Conservation (phyloP, 2,113 vertebrate genomes). For the Gila orcuttii region DNA sequence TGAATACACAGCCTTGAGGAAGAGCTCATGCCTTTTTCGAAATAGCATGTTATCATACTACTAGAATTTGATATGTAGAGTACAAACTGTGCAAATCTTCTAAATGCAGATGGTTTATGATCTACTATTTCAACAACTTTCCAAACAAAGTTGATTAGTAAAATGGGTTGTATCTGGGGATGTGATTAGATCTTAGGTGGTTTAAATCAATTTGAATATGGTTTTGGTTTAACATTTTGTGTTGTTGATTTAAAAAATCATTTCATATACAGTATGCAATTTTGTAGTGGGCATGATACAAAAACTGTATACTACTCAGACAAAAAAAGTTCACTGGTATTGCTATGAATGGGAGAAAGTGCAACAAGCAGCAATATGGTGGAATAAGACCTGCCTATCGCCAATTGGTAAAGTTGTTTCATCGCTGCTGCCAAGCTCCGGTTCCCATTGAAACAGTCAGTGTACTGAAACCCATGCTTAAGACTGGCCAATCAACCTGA, state of each 20-base stretch:
- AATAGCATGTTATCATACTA: not conserved
- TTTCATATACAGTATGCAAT: not conserved
- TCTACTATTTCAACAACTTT: not conserved
- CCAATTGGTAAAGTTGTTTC: too few species aligned
- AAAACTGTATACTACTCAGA: not conserved
- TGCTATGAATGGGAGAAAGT: too few species aligned
- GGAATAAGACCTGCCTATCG: not conserved
- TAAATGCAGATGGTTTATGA: not conserved
- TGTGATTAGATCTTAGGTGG: constrained; percentile 1
- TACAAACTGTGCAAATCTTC: not conserved
- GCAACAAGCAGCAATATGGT: not conserved
- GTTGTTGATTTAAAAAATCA: not conserved
- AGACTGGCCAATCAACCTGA: not conserved
- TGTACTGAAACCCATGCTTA: too few species aligned
- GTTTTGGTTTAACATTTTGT: not conserved
- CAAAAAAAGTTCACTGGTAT: too few species aligned
- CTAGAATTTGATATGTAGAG: constrained; percentile 10
- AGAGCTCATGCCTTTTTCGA: not conserved
- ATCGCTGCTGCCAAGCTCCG: not conserved
- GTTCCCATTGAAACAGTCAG: not conserved
- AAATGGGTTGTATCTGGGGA: not conserved
- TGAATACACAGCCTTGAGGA: constrained; percentile 25
- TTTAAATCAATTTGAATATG: not conserved
- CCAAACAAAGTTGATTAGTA: not conserved
- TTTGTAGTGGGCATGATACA: not conserved